A percentile compares a stretch with the other conserved stretches of the same genome.
Conservation (phyloP, 2,888 invertebrate genomes). For the Drosophila suboccidentalis region DNA sequence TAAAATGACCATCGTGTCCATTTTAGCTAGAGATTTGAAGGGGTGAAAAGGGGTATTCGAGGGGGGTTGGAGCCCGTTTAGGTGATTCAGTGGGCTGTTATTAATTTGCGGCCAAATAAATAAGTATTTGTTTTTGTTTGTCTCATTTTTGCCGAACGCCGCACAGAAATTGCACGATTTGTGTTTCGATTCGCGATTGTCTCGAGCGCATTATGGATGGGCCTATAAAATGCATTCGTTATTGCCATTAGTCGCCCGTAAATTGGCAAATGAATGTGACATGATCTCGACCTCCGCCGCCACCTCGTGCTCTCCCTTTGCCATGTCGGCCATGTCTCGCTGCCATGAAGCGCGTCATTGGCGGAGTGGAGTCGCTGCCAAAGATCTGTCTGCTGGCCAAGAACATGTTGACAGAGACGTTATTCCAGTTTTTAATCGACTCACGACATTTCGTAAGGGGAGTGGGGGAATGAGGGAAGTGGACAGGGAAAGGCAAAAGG, state of each 20-base stretch:
- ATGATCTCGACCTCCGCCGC: conserved; percentile 34
- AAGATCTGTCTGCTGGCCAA: conserved; percentile 38
- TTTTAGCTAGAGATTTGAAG: not conserved
- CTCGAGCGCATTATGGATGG: conserved; percentile 74
- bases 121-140: conserved; percentile 26
- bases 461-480: not conserved
- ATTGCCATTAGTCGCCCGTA: conserved; percentile 83
- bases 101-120: conserved; percentile 43
- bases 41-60: too few species aligned
- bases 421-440: conserved; percentile 81
- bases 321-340: conserved; percentile 24
- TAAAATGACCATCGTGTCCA: conserved; percentile 16
- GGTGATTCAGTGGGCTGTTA: conserved; percentile 13
- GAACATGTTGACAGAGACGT: conserved; percentile 66
- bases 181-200: conserved; percentile 66
- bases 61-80: not conserved
- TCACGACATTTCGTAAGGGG: conserved; percentile 23
- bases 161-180: conserved; percentile 60
- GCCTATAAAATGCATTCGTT: conserved; percentile 82
- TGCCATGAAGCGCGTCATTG: conserved; percentile 49
- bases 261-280: conserved; percentile 82
- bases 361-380: conserved; percentile 43
- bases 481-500: conserved; percentile 10
- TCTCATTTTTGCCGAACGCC: conserved; percentile 12
- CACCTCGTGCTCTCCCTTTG: conserved; percentile 16